Evolutionary conservation across 2,113 vertebrate genomes (phyloP).

Genomic region (Dendrocopos noguchii): DNA sequence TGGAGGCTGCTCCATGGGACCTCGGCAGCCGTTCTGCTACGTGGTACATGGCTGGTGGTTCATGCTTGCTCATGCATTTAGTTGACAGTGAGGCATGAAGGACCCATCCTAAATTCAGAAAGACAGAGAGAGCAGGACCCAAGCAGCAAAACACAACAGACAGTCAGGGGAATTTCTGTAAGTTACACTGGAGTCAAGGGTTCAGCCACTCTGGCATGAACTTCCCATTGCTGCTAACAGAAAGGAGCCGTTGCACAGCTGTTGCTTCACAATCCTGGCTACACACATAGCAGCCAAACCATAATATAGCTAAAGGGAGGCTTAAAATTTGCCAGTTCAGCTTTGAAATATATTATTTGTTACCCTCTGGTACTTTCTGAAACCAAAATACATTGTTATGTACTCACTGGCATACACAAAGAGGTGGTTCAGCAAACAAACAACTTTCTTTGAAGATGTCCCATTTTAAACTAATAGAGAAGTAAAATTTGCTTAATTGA

Average conservation of each 20-base stretch:
- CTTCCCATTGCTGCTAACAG: not conserved
- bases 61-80: not conserved
- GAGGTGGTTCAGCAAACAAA: not conserved
- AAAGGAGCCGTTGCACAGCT: not conserved
- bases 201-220: not conserved
- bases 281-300: not conserved
- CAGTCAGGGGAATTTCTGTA: not conserved
- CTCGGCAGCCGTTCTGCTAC: accelerated
- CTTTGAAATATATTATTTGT: not conserved
- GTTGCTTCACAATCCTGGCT: not conserved
- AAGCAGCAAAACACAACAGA: not conserved
- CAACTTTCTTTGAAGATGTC: not conserved
- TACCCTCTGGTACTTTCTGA: not conserved
- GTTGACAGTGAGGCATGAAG: accelerated
- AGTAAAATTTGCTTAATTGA: not conserved
- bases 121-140: not conserved
- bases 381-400: not conserved
- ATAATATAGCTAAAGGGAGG: not conserved
- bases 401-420: not conserved
- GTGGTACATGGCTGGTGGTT: accelerated
- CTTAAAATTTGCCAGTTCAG: not conserved
- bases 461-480: not conserved
- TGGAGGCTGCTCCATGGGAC: accelerated
- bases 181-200: not conserved
- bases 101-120: not conserved